phyloP scores from a whole-genome alignment of 2,888 invertebrate species.

The Pollenia angustigena region DNA sequence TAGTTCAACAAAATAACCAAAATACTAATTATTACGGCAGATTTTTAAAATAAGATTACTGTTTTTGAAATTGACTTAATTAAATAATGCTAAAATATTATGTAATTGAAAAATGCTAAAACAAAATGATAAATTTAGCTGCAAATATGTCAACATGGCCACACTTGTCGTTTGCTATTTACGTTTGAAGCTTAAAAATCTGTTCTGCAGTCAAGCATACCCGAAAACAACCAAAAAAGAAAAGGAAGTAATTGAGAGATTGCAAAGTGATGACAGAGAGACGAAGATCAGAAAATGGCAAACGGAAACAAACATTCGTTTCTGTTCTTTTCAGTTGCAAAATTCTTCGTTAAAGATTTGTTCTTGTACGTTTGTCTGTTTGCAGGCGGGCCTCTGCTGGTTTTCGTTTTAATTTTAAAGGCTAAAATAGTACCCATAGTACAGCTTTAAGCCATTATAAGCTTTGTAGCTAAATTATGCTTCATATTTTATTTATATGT shows the following conservation, averaged over 20 bases:
- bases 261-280: not conserved
- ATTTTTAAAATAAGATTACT: no score
- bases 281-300: not conserved
- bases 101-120: no score
- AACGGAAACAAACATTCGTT: conserved; percentile 37
- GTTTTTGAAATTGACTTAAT: no score
- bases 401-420: not conserved
- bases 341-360: conserved; percentile 38
- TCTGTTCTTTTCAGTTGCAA: conserved; percentile 42
- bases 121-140: no score
- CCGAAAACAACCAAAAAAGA: conserved; percentile 20
- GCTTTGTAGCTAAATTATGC: conserved; percentile 64
- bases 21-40: no score
- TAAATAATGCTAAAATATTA: no score
- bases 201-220: conserved; percentile 43
- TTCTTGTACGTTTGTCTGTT: conserved; percentile 39
- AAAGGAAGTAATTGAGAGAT: conserved; percentile 41
- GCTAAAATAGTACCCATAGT: conserved; percentile 42
- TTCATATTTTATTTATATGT: conserved; percentile 65
- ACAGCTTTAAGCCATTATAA: conserved; percentile 59
- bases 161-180: not conserved
- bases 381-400: not conserved
- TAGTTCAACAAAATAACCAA: no score
- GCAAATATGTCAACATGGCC: no score
- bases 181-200: conserved; percentile 32